Percentiles rank a stretch among this genome's conserved stretches.
Evolutionary conservation across 2,797 vertebrate species (phyloP).

Genomic region (Molossus alvarezi): DNA sequence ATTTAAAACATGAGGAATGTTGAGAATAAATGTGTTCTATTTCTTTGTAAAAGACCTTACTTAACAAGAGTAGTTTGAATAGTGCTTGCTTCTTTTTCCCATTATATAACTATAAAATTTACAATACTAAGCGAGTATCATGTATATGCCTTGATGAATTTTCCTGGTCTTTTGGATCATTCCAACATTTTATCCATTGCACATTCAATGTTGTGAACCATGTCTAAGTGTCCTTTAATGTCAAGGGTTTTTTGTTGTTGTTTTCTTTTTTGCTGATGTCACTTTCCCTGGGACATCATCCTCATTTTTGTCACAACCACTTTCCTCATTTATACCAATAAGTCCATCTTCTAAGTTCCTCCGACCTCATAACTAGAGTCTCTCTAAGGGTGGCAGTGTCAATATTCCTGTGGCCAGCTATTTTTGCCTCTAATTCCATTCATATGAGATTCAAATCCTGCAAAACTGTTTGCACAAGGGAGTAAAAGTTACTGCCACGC

Average conservation of each 20-base stretch:
- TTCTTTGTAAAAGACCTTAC: neutral
- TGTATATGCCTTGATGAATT: neutral
- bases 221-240: neutral
- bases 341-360: neutral
- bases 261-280: neutral
- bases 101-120: neutral
- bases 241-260: neutral
- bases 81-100: neutral
- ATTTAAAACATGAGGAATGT: neutral
- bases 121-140: neutral
- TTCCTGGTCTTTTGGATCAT: neutral
- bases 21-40: neutral
- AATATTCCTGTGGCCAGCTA: neutral
- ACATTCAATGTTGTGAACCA: neutral
- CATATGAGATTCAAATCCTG: constrained; percentile 35
- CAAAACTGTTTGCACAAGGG: neutral
- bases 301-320: neutral
- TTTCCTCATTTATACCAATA: neutral
- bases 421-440: neutral
- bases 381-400: neutral
- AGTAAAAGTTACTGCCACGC: neutral
- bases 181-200: neutral
- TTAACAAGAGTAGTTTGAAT: neutral
- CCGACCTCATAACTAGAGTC: neutral
- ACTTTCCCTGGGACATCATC: neutral